A percentile compares a stretch with the other conserved stretches of the same genome.
Conservation (phyloP, 2,113 vertebrate genomes). For the Tetraodon nigroviridis region DNA sequence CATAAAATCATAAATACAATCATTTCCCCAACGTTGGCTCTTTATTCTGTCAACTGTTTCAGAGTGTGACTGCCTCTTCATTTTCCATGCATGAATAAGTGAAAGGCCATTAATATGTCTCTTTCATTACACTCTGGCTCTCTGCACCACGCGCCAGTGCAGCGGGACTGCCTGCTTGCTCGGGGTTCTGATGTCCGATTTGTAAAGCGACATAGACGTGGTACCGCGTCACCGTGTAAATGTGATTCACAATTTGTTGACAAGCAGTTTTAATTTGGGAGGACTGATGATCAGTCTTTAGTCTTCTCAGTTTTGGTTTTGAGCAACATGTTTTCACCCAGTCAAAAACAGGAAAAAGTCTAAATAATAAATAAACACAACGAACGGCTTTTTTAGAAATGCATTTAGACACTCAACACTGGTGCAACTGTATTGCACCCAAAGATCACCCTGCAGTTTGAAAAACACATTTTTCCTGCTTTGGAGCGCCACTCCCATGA, state of each 20-base stretch:
- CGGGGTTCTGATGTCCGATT: constrained; percentile 65
- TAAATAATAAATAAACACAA: neutral
- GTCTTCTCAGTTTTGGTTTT: constrained; percentile 5
- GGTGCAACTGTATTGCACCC: neutral
- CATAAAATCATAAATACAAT: constrained; percentile 74
- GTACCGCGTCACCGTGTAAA: constrained; percentile 31
- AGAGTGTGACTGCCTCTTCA: constrained; percentile 66
- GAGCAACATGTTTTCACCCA: constrained; percentile 11
- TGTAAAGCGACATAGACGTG: constrained; percentile 61
- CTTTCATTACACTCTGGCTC: constrained; percentile 67
- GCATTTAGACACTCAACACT: neutral
- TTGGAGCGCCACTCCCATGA: constrained; percentile 33
- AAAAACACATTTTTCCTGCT: constrained; percentile 32
- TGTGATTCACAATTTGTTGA: neutral
- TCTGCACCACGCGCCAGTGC: constrained; percentile 42
- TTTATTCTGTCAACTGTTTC: constrained; percentile 69
- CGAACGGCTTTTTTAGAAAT: neutral
- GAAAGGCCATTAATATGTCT: constrained; percentile 73
- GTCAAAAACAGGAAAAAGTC: neutral
- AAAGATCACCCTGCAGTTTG: constrained; percentile 16
- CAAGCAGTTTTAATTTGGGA: neutral
- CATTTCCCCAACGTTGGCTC: constrained; percentile 64
- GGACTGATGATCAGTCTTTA: neutral
- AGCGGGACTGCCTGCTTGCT: constrained; percentile 40
- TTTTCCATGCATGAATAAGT: constrained; percentile 73